These are phyloP conservation scores for Anguilla obscura DNA, from an alignment of 2,797 vertebrate genomes.

Conservation along the genomic window DNA sequence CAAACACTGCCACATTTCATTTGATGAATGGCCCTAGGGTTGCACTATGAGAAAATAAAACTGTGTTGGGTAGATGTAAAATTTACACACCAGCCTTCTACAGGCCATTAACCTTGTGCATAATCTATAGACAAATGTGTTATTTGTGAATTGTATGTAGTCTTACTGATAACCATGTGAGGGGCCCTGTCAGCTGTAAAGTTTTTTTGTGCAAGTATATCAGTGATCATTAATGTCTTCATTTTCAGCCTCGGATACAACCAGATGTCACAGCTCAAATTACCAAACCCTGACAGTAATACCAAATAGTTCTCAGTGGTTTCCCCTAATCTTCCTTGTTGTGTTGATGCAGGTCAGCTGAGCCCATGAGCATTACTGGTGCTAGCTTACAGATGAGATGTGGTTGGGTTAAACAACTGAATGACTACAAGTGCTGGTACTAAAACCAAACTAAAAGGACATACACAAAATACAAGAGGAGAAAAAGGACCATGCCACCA, in stretches of 20 bases:
- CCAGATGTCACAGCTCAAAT: neutral
- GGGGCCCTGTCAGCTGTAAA: neutral
- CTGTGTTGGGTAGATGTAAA: neutral
- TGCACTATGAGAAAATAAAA: neutral
- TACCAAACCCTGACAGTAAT: neutral
- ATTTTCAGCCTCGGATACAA: neutral
- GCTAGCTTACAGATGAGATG: neutral
- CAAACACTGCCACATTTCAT: neutral
- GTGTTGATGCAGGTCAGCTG: neutral
- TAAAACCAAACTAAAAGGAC: too few relatives aligned
- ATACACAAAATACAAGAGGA: too few relatives aligned
- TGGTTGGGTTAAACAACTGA: neutral
- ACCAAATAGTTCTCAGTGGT: neutral
- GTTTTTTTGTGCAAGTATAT: neutral
- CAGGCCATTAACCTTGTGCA: neutral
- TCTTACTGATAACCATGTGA: neutral
- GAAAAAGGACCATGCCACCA: neutral
- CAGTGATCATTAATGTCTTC: neutral
- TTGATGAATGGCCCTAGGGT: neutral
- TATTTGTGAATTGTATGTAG: too few relatives aligned
- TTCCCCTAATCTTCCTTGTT: neutral
- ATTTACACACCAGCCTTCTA: neutral
- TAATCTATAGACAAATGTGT: neutral
- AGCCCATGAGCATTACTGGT: neutral
- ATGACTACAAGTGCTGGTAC: too few relatives aligned